phyloP scores from a whole-genome alignment of 2,888 invertebrate genomes.

The Drosophila putrida region DNA sequence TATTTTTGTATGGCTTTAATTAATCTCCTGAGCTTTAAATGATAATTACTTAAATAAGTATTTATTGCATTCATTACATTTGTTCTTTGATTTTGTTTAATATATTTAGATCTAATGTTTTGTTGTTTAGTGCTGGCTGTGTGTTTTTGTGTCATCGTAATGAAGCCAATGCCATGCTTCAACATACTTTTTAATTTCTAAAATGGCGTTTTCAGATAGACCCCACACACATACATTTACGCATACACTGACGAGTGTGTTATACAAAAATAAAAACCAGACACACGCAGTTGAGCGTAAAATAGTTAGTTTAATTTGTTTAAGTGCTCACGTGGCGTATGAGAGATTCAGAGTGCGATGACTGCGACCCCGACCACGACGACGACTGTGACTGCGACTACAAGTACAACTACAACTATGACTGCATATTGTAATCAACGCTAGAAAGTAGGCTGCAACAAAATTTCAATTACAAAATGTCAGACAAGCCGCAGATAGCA shows the following conservation, averaged over 20 bases:
- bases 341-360: constrained; percentile 26
- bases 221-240: neutral
- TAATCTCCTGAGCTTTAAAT: neutral
- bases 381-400: neutral
- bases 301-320: constrained; percentile 73
- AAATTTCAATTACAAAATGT: constrained; percentile 76
- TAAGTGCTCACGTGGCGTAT: constrained; percentile 70
- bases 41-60: neutral
- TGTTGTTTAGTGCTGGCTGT: constrained; percentile 32
- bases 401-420: constrained; percentile 5
- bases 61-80: neutral
- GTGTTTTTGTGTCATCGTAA: constrained; percentile 37
- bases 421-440: constrained; percentile 28
- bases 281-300: constrained; percentile 45
- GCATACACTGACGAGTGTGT: neutral
- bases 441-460: constrained; percentile 61
- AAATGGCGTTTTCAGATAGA: constrained; percentile 53
- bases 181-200: constrained; percentile 70
- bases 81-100: neutral
- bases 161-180: constrained; percentile 70
- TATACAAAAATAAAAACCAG: constrained; percentile 30
- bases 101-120: constrained; percentile 1
- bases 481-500: constrained; percentile 68
- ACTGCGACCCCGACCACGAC: constrained; percentile 4
- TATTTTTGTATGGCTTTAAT: constrained; percentile 2